phyloP scores from a whole-genome alignment of 2,113 vertebrate genomes.

The Lynx canadensis region DNA sequence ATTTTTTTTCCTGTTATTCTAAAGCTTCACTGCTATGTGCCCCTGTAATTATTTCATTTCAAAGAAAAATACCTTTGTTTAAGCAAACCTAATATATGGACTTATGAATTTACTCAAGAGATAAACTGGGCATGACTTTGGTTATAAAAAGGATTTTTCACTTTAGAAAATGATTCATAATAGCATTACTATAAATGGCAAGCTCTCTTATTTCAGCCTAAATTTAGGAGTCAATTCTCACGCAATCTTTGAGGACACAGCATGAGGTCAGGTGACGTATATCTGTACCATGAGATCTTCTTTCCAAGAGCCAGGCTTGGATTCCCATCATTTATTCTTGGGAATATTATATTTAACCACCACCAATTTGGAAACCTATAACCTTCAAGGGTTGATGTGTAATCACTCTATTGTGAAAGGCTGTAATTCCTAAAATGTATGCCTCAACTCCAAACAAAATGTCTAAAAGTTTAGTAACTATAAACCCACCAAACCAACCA shows the following conservation, averaged over 20 bases:
- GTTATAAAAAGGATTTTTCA: constrained; percentile 65
- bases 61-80: constrained; percentile 67
- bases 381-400: background rate
- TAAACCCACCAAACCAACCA: background rate
- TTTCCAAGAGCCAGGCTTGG: constrained; percentile 35
- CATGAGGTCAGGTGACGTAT: constrained; percentile 23
- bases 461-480: background rate
- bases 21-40: background rate
- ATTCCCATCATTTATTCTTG: background rate
- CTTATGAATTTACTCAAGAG: constrained; percentile 64
- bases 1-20: background rate
- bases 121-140: constrained; percentile 58
- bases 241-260: constrained; percentile 57
- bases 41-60: constrained; percentile 58
- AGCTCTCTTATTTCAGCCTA: constrained; percentile 54
- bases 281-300: constrained; percentile 28
- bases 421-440: constrained; percentile 29
- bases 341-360: constrained; percentile 23
- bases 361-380: constrained; percentile 7
- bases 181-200: constrained; percentile 61
- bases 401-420: constrained; percentile 22
- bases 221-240: constrained; percentile 63
- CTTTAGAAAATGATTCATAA: constrained; percentile 67
- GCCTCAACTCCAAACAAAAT: constrained; percentile 45
- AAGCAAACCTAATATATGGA: constrained; percentile 59